A percentile compares a stretch with the other conserved stretches of the same genome.
phyloP scores from a whole-genome alignment of 2,797 vertebrate genomes.

The Dromococcyx pavoninus region DNA sequence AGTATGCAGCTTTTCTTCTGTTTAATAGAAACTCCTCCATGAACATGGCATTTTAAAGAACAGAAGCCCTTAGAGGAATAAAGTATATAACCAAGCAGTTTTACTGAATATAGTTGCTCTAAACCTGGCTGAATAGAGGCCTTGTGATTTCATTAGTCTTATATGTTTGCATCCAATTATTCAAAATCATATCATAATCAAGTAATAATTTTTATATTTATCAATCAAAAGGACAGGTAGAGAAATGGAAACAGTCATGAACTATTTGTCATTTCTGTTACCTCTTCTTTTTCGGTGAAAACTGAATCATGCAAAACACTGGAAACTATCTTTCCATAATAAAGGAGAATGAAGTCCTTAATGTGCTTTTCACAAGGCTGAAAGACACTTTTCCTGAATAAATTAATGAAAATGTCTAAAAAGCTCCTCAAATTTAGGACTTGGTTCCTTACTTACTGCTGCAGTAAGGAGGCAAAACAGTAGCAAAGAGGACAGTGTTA shows the following conservation, averaged over 20 bases:
- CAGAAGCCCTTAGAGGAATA: neutral
- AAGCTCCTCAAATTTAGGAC: neutral
- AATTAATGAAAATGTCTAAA: neutral
- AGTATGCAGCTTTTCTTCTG: neutral
- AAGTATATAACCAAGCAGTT: neutral
- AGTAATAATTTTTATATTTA: neutral
- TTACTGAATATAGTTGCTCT: neutral
- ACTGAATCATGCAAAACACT: neutral
- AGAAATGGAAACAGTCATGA: neutral
- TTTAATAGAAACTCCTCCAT: neutral
- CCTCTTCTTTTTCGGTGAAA: neutral
- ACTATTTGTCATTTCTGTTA: neutral
- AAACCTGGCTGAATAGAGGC: neutral
- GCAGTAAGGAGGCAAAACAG: neutral
- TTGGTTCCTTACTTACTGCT: neutral
- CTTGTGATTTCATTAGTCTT: slow-evolving; percentile 1
- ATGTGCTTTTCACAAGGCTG: neutral
- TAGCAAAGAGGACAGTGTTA: neutral
- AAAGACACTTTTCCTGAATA: neutral
- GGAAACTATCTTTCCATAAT: neutral
- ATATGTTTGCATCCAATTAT: neutral
- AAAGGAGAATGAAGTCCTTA: neutral
- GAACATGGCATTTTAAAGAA: neutral
- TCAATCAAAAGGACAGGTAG: neutral
- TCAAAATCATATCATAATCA: neutral